phyloP scores from a whole-genome alignment of 1,140 invertebrate genomes.

The Aphis craccivora region DNA sequence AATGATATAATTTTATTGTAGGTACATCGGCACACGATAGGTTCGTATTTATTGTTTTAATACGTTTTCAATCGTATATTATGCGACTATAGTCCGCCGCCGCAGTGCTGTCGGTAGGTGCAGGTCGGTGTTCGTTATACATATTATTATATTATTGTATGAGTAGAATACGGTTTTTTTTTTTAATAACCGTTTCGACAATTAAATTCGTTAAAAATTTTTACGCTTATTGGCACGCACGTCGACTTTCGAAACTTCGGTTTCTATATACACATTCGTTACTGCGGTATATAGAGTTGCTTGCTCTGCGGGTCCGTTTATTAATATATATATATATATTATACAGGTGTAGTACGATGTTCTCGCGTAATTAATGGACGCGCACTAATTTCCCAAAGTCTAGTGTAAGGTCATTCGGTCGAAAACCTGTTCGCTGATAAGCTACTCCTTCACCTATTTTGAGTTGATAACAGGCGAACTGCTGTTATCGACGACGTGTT shows the following conservation, averaged over 20 bases:
- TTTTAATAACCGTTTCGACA: background rate
- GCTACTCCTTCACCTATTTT: background rate
- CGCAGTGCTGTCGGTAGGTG: background rate
- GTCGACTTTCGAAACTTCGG: background rate
- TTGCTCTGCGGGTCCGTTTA: background rate
- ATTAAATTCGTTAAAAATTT: background rate
- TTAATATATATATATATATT: too few relatives aligned
- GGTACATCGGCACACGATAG: background rate
- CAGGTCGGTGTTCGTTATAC: background rate
- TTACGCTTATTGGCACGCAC: background rate
- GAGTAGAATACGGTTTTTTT: background rate
- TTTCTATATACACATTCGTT: background rate
- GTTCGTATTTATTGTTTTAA: background rate
- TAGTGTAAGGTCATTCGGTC: slow-evolving; percentile 29
- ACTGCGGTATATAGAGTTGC: background rate
- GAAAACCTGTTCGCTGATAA: slow-evolving; percentile 24
- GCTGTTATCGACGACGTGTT: background rate
- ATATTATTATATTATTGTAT: background rate
- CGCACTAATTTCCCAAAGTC: slow-evolving; percentile 14
- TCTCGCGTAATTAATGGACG: background rate
- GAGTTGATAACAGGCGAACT: background rate
- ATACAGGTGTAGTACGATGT: background rate
- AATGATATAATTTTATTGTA: background rate
- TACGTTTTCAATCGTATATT: background rate
- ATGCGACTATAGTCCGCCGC: background rate